phyloP scores from a whole-genome alignment of 2,113 vertebrate genomes.

The Phocoena phocoena region DNA sequence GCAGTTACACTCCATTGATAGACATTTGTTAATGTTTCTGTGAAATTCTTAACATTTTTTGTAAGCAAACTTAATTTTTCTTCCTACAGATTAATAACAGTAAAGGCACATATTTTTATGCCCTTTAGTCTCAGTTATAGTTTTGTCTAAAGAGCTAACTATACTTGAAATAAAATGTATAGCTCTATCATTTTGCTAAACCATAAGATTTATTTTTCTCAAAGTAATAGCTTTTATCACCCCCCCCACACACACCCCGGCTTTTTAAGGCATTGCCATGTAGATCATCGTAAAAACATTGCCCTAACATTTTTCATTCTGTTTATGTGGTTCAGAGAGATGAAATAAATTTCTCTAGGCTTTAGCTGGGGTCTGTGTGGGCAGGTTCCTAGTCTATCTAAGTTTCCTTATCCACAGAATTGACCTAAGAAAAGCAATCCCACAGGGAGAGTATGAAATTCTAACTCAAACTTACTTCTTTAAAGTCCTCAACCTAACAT shows the following conservation, averaged over 20 bases:
- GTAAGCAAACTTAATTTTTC: not conserved
- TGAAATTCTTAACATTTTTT: not conserved
- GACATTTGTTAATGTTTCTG: not conserved
- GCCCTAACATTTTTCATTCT: not conserved
- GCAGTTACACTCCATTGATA: not conserved
- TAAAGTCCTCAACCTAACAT: not conserved
- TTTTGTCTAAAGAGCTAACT: constrained; percentile 24
- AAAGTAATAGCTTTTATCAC: not conserved
- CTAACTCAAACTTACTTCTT: not conserved
- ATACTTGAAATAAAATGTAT: not conserved
- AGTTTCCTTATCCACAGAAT: not conserved
- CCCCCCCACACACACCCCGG: not conserved
- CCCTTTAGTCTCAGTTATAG: not conserved
- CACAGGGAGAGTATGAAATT: not conserved
- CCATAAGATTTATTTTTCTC: not conserved
- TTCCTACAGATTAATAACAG: not conserved
- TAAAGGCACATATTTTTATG: not conserved
- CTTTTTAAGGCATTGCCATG: not conserved
- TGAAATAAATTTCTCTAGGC: not conserved
- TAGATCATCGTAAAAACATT: not conserved
- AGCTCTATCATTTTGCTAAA: not conserved
- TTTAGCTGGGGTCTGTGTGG: not conserved
- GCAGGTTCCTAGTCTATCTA: not conserved
- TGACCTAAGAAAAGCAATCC: not conserved
- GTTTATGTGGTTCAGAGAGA: not conserved